Base-by-base conservation (phyloP, 2,797 vertebrate genomes). In the Sebastes elongatus region DNA sequence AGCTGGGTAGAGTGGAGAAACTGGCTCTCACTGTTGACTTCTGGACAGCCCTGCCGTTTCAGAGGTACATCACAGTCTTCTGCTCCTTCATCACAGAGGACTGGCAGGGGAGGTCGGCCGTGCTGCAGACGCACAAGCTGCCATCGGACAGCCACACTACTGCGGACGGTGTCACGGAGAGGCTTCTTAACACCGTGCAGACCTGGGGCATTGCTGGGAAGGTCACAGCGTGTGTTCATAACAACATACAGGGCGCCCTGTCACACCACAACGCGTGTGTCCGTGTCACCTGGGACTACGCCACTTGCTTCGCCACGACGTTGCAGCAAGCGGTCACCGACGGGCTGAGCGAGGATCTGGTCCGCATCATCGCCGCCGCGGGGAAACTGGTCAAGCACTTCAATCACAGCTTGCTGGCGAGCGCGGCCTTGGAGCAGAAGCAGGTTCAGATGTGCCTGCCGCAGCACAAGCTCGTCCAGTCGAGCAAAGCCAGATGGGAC, bases 31-130 rank as follows among this genome's bases (percentile, higher is more conserved):
- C 88, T 7, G 91, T 86, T 1, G 91, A 94, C 59, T 87, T 90
- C 63, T 95, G 94, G 92, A 88, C 86, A 2, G 90, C 83, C 2
- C 75, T 89, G 7, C 90, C 91, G 2, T 82, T 68, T 59, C 92
- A 95, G 71, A 88, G 76, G 25, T 94, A 94, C 64, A 20, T 94
- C 1, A 93, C 92, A 1, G n/a, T 94, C 2, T 92, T 86, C 27
- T 94, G 94, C 52, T 93, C 92, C 1, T 95, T 92, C 85, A 93
- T 94, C 11, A 92, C 92, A 1, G 91, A 93, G 4, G 88, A 93
- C 67, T 95, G 94, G 93, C 88, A 92, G 69, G 81, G 88, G 20
- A 90, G 66, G 83, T 88, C 91, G 1, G 88, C 88, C 6, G 94
- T 94, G 66, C 89, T 94, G 82, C 89, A 93, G 55, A 93, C 91